phyloP scores from a whole-genome alignment of 2,888 invertebrate genomes.

The Lepas anatifera region DNA sequence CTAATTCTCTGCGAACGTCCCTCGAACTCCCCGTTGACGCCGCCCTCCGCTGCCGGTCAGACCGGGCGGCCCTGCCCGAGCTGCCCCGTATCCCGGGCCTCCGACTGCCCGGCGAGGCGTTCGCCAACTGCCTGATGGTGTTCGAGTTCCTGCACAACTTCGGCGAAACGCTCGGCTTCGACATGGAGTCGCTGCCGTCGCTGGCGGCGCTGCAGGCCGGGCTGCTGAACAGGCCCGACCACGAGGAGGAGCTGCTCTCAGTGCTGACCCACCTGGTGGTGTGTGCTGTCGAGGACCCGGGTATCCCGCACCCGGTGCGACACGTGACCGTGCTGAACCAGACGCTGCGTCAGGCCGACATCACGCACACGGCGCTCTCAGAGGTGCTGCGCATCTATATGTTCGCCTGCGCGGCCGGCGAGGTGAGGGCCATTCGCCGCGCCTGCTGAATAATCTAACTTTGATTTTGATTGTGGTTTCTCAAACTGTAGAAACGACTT shows the following conservation, averaged over 20 bases:
- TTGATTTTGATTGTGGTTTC: too few relatives aligned
- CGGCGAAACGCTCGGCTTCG: constrained; percentile 84
- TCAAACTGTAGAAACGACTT: too few relatives aligned
- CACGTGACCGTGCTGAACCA: constrained; percentile 84
- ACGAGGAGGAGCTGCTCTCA: constrained; percentile 63
- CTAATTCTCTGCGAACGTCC: too few relatives aligned
- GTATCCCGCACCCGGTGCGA: constrained; percentile 74
- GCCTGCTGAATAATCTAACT: too few relatives aligned
- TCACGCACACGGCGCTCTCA: constrained; percentile 79
- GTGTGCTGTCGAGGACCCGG: constrained; percentile 59
- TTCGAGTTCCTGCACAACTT: constrained; percentile 95
- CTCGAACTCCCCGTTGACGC: too few relatives aligned
- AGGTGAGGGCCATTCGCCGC: too few relatives aligned
- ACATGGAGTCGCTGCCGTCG: constrained; percentile 74
- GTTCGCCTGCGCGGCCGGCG: constrained; percentile 76
- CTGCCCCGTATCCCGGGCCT: constrained; percentile 66
- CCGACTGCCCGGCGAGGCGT: constrained; percentile 71
- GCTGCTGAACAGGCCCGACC: constrained; percentile 62
- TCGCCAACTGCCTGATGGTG: constrained; percentile 87
- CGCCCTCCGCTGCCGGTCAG: too few relatives aligned
- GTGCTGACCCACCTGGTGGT: constrained; percentile 80
- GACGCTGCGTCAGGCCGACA: constrained; percentile 74
- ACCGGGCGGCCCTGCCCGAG: constrained; percentile 34
- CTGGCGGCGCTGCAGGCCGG: constrained; percentile 77
- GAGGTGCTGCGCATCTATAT: constrained; percentile 85